A percentile compares a stretch with the other conserved stretches of the same genome.
Conservation (phyloP, 64 coral and sea anemone species). For the Montipora cactus region DNA sequence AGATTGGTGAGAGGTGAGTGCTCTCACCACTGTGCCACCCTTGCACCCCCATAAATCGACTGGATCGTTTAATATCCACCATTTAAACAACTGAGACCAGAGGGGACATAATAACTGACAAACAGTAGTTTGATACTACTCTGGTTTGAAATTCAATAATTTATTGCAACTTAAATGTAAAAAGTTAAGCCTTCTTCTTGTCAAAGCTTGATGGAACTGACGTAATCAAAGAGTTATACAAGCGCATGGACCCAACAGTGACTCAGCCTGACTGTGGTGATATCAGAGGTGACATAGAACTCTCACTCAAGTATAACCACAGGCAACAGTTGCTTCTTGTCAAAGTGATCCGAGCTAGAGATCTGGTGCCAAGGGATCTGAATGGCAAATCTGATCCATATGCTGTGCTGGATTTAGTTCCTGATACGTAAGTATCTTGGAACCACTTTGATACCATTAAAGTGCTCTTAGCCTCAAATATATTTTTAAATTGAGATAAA, state of each 20-base stretch:
- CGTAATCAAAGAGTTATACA: conserved; percentile 93
- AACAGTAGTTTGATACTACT: too few relatives aligned
- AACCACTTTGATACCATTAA: too few relatives aligned
- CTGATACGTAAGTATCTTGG: conserved; percentile 74
- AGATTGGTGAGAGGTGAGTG: too few relatives aligned
- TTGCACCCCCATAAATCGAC: too few relatives aligned
- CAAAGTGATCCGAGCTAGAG: conserved; percentile 92
- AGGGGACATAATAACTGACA: too few relatives aligned
- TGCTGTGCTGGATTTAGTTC: conserved; percentile 85
- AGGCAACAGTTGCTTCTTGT: conserved; percentile 84
- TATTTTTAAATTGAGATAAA: too few relatives aligned
- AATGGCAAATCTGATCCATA: conserved; percentile 99
- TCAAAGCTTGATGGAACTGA: conserved; percentile 89
- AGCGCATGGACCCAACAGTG: conserved; percentile 91
- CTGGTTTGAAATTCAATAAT: too few relatives aligned
- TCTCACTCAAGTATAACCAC: conserved; percentile 90
- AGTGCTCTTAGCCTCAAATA: too few relatives aligned
- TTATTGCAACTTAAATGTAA: too few relatives aligned
- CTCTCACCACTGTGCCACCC: too few relatives aligned
- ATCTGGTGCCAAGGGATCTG: conserved; percentile 89
- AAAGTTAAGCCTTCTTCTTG: background rate
- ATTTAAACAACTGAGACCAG: too few relatives aligned
- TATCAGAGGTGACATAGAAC: conserved; percentile 87
- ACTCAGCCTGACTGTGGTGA: conserved; percentile 89
- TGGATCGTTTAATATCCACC: too few relatives aligned